phyloP scores from a whole-genome alignment of 2,888 invertebrate genomes.

The Anagyrus pseudococci region DNA sequence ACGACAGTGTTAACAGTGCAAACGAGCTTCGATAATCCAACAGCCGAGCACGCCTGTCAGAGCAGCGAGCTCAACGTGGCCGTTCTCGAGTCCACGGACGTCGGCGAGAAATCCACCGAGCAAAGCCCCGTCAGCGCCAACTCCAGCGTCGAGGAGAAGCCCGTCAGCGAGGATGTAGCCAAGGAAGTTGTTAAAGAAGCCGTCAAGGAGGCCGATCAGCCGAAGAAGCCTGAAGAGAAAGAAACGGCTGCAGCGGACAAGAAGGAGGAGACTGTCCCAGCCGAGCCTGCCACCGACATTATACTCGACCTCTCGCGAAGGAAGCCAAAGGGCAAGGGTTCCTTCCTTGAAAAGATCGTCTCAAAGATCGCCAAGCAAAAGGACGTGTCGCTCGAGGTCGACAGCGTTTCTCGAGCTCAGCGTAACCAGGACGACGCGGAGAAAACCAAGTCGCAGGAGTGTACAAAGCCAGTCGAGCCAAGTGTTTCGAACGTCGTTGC shows the following conservation, averaged over 20 bases:
- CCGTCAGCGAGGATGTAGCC: neutral
- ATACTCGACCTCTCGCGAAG: conserved; percentile 57
- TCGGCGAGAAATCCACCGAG: no score
- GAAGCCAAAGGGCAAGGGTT: conserved; percentile 56
- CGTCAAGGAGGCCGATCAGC: no score
- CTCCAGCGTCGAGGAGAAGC: neutral
- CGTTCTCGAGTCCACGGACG: no score
- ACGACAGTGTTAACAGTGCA: conserved; percentile 55
- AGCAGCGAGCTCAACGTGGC: no score
- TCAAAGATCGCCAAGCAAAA: conserved; percentile 60
- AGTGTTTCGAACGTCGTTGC: conserved; percentile 19
- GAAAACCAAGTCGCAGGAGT: conserved; percentile 8
- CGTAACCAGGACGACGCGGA: neutral
- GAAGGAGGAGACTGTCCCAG: neutral
- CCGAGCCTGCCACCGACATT: conserved; percentile 46
- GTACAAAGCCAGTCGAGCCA: conserved; percentile 5
- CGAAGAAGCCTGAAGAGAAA: neutral
- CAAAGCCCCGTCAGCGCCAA: conserved; percentile 1
- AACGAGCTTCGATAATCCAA: conserved; percentile 48
- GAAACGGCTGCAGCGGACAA: neutral
- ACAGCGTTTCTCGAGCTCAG: conserved; percentile 1
- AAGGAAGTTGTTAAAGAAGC: no score
- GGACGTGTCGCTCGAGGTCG: conserved; percentile 47
- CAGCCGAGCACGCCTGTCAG: conserved; percentile 27
- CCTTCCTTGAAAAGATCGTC: conserved; percentile 58